Base-by-base conservation (phyloP, 2,113 vertebrate species). In the Pollachius pollachius region DNA sequence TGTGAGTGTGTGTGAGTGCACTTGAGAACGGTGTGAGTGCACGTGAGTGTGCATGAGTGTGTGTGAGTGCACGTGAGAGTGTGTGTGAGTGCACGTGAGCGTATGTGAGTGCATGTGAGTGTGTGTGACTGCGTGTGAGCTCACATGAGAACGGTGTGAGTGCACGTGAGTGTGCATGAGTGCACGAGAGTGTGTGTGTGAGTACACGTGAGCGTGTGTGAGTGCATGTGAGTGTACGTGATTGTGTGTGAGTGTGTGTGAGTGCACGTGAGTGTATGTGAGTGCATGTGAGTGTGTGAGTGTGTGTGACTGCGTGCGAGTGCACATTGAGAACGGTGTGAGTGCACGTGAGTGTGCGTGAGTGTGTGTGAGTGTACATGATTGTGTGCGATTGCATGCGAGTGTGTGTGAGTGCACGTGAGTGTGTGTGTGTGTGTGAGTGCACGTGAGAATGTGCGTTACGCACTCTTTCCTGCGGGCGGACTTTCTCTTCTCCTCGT, bases 401-500 rank as follows among this genome's bases (percentile, higher is more conserved):
- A 23, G 23, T 23, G 23, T 23, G 23, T 23, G 23, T 37, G n/a
- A 19, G 41, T 19, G 21, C 18, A 60, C 12, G 21, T 12, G n/a
- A 59, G 17, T n/a, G n/a, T 23, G n/a, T n/a, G n/a, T n/a, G n/a
- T n/a, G 23, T 23, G 23, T 2, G 23, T 37, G n/a, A 19, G 41
- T 19, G 21, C 18, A 60, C 12, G 21, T 12, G n/a, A 59, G 17
- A 17, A n/a, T 7, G 15, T 5, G n/a, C 6, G 48, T 17, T 2
- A 74, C 91, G 90, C 93, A 99, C 97, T 99, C 97, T 95, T 99
- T 99, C 83, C 97, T 93, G 80, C 97, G 93, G 13, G 97, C 97
- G 15, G 97, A 99, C 74, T 99, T 99, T 68, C 97, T 93, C 75
- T 96, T 99, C 82, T 99, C 97, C 82, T 99, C 97, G 0, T 99